Conservation (phyloP, 2,113 vertebrate species). For the Meriones unguiculatus region DNA sequence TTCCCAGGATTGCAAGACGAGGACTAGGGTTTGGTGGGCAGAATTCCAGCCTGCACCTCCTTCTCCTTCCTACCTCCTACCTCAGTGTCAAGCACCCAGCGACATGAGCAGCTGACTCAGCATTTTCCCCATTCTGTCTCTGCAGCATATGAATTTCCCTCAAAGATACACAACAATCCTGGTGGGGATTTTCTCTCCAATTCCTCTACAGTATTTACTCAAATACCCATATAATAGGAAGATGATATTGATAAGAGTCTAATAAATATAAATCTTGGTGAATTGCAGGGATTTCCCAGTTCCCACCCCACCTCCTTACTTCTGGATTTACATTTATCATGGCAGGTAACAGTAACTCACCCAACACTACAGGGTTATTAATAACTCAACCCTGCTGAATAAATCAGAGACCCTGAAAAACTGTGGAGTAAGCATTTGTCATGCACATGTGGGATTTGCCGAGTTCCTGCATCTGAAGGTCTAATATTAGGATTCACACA, state of each 20-base stretch:
- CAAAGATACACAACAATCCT: slow-evolving; percentile 31
- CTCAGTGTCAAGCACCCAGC: neutral
- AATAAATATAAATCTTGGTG: slow-evolving; percentile 58
- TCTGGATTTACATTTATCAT: slow-evolving; percentile 66
- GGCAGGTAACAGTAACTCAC: slow-evolving; percentile 64
- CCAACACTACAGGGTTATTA: slow-evolving; percentile 77
- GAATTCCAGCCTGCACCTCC: neutral
- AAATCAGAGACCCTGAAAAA: slow-evolving; percentile 79
- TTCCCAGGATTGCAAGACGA: neutral
- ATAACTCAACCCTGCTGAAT: slow-evolving; percentile 80
- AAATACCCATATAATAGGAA: slow-evolving; percentile 38
- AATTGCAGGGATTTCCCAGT: slow-evolving; percentile 30
- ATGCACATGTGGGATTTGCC: slow-evolving; percentile 77
- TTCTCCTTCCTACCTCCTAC: neutral
- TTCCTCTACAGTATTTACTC: slow-evolving; percentile 20
- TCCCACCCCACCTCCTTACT: slow-evolving; percentile 40
- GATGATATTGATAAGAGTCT: slow-evolving; percentile 61
- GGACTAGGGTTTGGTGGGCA: neutral
- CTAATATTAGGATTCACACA: slow-evolving; percentile 80
- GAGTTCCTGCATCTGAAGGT: slow-evolving; percentile 71
- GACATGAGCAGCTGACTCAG: neutral
- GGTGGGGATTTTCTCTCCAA: neutral
- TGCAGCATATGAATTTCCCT: slow-evolving; percentile 26
- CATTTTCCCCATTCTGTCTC: neutral
- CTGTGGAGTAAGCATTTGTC: slow-evolving; percentile 78